Evolutionary conservation across 2,888 invertebrate species (phyloP), one percentile per base, ranked within the genome.

Genomic region (Strigamia transsilvanica): DNA sequence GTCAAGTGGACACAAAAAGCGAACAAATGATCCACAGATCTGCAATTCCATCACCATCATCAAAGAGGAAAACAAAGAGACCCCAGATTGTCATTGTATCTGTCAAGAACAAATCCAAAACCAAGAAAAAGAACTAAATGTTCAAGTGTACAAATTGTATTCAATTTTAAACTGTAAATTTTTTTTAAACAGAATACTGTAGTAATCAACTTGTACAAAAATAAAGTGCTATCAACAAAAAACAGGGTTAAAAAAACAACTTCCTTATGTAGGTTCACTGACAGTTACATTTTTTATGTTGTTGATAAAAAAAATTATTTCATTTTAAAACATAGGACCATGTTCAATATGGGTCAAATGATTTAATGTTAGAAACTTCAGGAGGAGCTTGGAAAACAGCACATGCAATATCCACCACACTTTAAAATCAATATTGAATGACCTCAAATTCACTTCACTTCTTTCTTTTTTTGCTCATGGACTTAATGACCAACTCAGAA

Each of bases 261-360:
- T 73, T 73, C 73, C 73, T 73, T 27, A 10, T 32, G n/a, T 13
- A 13, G n/a, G 73, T 73, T 73, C 73, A 73, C 32, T 73, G 73
- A 73, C 73, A 32, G 32, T 73, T 73, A 32, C 18, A 18, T 51
- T 73, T 73, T 73, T 73, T 73, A 73, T 27, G 27, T 32, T 12
- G 23, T 38, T 38, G 38, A 38, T 38, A 38, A 38, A 38, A 32
- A 27, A 73, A 73, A 73, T 61, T 61, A 23, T 61, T 61, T 51
- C 15, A 18, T 51, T 61, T 61, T 61, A 10, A 23, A 61, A 23
- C 18, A 23, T 23, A 61, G 21, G 61, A 23, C 61, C 18, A 61
- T 6, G 18, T 18, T 21, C 18, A 61, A 73, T 73, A 27, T 73
- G 32, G 73, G 73, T 73, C 73, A 73, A 73, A 12, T 73, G 27